phyloP scores from a whole-genome alignment of 1,140 invertebrate genomes.

The Melitaea cinxia region DNA sequence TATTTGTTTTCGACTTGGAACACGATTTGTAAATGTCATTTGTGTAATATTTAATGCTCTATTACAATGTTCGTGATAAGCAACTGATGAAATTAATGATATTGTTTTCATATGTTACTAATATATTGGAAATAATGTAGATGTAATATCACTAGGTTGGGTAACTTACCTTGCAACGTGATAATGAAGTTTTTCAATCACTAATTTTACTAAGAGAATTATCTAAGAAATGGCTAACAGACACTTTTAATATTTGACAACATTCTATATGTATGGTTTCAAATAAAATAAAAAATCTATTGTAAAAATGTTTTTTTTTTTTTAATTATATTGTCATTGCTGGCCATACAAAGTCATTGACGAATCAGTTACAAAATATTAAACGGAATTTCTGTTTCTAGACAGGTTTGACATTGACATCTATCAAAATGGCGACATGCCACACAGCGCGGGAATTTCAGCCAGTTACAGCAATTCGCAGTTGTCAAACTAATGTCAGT shows the following conservation, averaged over 20 bases:
- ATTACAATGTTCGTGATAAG: not conserved
- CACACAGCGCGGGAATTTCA: slow-evolving; percentile 53
- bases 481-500: slow-evolving; percentile 29
- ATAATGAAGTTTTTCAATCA: no score
- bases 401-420: slow-evolving; percentile 57
- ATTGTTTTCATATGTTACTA: not conserved
- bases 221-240: no score
- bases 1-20: slow-evolving; percentile 19
- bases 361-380: slow-evolving; percentile 1
- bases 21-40: slow-evolving; percentile 1
- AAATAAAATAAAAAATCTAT: not conserved
- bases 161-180: no score
- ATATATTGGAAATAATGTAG: not conserved
- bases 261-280: no score
- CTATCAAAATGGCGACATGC: slow-evolving; percentile 59
- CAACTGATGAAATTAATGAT: slow-evolving; percentile 1
- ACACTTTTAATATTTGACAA: no score
- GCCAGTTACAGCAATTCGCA: slow-evolving; percentile 38
- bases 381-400: slow-evolving; percentile 8
- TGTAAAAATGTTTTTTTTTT: not conserved
- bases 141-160: no score
- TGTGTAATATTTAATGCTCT: not conserved
- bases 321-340: not conserved
- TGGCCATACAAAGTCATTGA: not conserved
- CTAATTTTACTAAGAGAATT: no score